phyloP scores from a whole-genome alignment of 1,140 invertebrate genomes.

The Apolygus lucorum region DNA sequence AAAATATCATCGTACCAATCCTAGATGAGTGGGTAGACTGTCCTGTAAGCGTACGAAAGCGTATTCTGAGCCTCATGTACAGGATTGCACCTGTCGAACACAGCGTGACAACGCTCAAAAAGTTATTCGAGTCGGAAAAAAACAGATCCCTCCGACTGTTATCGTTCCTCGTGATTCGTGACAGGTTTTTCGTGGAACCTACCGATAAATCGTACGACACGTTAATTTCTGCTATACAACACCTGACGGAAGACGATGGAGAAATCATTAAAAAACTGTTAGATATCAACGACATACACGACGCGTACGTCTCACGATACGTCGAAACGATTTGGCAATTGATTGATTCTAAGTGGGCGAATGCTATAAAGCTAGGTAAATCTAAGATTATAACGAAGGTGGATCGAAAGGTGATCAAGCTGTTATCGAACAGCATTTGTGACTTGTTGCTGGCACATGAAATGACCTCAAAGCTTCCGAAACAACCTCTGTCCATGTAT shows the following conservation, averaged over 20 bases:
- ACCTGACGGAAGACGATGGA: neutral
- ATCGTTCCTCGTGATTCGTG: neutral
- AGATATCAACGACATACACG: slow-evolving; percentile 2
- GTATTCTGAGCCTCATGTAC: neutral
- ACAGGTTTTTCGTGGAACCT: slow-evolving; percentile 10
- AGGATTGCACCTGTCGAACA: neutral
- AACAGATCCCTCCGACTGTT: slow-evolving; percentile 15
- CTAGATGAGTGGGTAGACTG: slow-evolving; percentile 14
- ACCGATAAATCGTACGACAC: neutral
- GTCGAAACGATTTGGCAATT: slow-evolving; percentile 13
- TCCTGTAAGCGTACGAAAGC: slow-evolving; percentile 14
- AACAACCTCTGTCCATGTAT: neutral
- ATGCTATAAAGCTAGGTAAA: neutral
- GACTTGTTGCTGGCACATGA: neutral
- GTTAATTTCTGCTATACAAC: neutral
- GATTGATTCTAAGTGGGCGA: slow-evolving; percentile 5
- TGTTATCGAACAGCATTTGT: neutral
- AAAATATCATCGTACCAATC: neutral
- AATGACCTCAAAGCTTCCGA: neutral
- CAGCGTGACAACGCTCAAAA: neutral
- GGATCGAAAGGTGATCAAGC: slow-evolving; percentile 3
- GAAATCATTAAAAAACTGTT: neutral
- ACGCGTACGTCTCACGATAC: slow-evolving; percentile 7
- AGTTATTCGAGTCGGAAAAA: slow-evolving; percentile 10
- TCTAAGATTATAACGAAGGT: slow-evolving; percentile 2